Conservation (phyloP, 2,797 vertebrate species). For the Hoplostethus mediterraneus region DNA sequence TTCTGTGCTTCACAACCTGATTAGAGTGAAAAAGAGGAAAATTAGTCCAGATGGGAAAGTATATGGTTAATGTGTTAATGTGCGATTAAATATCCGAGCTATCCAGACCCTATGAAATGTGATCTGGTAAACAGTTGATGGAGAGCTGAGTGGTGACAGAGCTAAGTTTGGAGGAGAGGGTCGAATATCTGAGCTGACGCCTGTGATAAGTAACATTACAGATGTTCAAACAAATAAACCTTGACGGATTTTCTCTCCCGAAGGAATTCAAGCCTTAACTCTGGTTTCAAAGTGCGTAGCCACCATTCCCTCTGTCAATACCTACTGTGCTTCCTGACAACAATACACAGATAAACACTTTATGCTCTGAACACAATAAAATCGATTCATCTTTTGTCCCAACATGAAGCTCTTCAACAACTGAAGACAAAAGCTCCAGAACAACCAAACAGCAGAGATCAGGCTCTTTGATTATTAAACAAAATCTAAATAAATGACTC, state of each 20-base stretch:
- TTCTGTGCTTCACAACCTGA: constrained; percentile 66
- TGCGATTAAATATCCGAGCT: constrained; percentile 36
- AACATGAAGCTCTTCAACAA: background rate
- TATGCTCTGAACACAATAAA: background rate
- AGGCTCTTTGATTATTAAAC: too few relatives aligned
- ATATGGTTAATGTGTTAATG: constrained; percentile 3
- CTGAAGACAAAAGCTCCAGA: background rate
- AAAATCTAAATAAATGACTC: background rate
- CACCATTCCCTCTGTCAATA: too few relatives aligned
- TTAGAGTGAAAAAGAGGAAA: background rate
- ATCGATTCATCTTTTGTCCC: background rate
- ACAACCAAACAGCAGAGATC: too few relatives aligned
- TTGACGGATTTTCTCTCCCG: too few relatives aligned
- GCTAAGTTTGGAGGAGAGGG: constrained; percentile 71
- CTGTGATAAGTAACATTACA: constrained; percentile 58
- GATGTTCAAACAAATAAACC: constrained; percentile 38
- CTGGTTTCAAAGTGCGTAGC: constrained; percentile 34
- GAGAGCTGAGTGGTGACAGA: constrained; percentile 43
- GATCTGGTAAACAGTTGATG: constrained; percentile 45
- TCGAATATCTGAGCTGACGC: constrained; percentile 62
- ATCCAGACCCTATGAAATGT: constrained; percentile 25
- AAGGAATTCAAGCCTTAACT: too few relatives aligned
- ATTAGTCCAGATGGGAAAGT: background rate
- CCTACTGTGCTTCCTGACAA: too few relatives aligned
- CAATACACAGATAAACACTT: too few relatives aligned